Evolutionary conservation across 2,113 vertebrate genomes (phyloP), one percentile per base, ranked within the genome.

Genomic region (Ellobius talpinus): DNA sequence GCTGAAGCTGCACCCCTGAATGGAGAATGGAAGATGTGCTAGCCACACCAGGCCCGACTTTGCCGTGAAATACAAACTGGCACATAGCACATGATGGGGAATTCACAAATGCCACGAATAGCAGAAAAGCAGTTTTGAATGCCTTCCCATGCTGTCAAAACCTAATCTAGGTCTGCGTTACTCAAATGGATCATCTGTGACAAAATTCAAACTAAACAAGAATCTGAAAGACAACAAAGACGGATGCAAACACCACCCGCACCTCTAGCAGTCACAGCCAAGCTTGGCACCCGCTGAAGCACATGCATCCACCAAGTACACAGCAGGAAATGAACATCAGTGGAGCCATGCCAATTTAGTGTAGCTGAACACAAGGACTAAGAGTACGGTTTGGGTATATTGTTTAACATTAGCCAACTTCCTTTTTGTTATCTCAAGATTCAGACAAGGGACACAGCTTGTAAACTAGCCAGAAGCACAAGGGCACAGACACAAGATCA

Each of bases 401-500:
- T 42, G 21, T 42, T 81, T 58, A 85, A 87, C 68, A 55, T 42
- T 90, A 89, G 81, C 61, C 55, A 92, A 7, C 31, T 95, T 95
- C 90, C 47, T 58, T 96, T 74, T 58, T 29, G 82, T 82, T 93
- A 89, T 76, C 47, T 42, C 19, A 39, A 31, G 47, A 31, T 95
- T 79, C 73, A 96, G 58, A 91, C 3, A 55, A 42, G n/a, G 85
- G 23, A 52, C 5, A 73, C 47, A 9, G 11, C 58, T 66, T 95
- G 77, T 39, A 70, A 93, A 95, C 7, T 19, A 90, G 24, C 7
- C 85, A 78, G 36, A 87, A 17, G 68, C 24, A 82, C 95, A 96
- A 87, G 72, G 66, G 95, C 52, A 93, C 73, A 97, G 84, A 95
- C 93, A 45, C 29, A 61, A 68, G 50, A 89, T 61, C 89, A 91